phyloP scores from a whole-genome alignment of 2,113 vertebrate genomes.

The Hypomesus transpacificus region DNA sequence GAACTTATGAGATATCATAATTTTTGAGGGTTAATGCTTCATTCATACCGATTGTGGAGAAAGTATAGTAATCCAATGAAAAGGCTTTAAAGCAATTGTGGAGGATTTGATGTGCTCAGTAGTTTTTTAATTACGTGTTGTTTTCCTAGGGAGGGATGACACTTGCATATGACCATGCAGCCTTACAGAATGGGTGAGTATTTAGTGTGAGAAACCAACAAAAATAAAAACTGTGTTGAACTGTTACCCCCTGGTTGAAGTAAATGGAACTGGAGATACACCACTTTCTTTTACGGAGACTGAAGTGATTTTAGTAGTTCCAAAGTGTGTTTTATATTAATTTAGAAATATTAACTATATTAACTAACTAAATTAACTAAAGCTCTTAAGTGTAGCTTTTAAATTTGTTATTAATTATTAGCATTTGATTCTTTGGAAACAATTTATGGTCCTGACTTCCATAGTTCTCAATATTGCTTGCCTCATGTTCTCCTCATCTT shows the following conservation, averaged over 20 bases:
- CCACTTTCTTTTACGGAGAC: background rate
- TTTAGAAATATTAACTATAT: no score
- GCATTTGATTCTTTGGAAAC: background rate
- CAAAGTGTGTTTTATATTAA: background rate
- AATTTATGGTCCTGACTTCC: background rate
- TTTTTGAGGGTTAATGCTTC: background rate
- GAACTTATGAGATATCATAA: background rate
- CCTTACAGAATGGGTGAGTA: slow-evolving; percentile 90
- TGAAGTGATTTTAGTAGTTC: no score
- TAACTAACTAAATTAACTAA: no score
- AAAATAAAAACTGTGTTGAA: background rate
- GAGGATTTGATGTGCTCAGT: background rate
- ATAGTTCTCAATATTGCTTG: background rate
- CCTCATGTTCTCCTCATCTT: background rate
- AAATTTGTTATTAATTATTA: background rate
- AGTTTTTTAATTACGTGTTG: background rate
- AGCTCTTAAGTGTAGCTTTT: no score
- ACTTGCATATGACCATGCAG: slow-evolving; percentile 86
- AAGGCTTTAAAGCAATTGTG: background rate
- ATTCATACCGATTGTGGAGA: background rate
- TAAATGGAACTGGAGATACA: background rate
- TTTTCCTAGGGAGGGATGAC: slow-evolving; percentile 81
- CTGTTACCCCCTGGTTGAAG: slow-evolving; percentile 50
- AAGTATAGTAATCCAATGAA: background rate
- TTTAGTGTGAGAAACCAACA: background rate